phyloP scores from a whole-genome alignment of 2,888 invertebrate genomes.

The Trichogramma dendrolimi region DNA sequence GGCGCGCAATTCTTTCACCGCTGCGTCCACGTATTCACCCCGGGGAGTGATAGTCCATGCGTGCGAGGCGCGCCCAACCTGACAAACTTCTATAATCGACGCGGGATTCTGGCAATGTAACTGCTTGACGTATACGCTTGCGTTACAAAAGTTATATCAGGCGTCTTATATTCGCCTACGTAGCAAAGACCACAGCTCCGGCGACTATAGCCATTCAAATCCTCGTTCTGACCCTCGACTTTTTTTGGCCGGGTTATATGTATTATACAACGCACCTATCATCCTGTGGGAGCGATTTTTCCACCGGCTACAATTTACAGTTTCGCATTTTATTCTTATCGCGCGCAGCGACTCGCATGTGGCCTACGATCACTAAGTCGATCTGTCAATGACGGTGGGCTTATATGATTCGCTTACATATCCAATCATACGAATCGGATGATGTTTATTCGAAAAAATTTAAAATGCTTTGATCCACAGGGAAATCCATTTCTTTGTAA shows the following conservation, averaged over 20 bases:
- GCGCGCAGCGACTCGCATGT: conserved; percentile 28
- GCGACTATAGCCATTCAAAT: conserved; percentile 43
- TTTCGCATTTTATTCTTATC: conserved; percentile 52
- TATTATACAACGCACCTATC: conserved; percentile 30
- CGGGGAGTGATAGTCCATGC: conserved; percentile 47
- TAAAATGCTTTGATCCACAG: too few species aligned
- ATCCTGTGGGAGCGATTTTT: conserved; percentile 48
- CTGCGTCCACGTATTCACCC: conserved; percentile 40
- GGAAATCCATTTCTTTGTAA: too few species aligned
- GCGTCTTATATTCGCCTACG: conserved; percentile 40
- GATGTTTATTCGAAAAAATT: too few species aligned
- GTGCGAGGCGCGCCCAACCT: conserved; percentile 36
- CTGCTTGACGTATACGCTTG: too few species aligned
- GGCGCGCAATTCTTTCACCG: conserved; percentile 39
- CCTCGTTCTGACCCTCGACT: conserved; percentile 38
- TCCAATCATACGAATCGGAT: too few species aligned
- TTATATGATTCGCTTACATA: too few species aligned
- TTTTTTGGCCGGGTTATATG: conserved; percentile 31
- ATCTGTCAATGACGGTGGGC: too few species aligned
- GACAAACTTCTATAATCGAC: conserved; percentile 44
- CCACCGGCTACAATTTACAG: conserved; percentile 52
- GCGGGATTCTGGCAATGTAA: not conserved
- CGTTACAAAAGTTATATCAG: not conserved
- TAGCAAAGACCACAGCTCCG: too few species aligned
- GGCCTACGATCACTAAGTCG: too few species aligned